Conservation (phyloP, 2,888 invertebrate genomes). For the Crossocerus cetratus region DNA sequence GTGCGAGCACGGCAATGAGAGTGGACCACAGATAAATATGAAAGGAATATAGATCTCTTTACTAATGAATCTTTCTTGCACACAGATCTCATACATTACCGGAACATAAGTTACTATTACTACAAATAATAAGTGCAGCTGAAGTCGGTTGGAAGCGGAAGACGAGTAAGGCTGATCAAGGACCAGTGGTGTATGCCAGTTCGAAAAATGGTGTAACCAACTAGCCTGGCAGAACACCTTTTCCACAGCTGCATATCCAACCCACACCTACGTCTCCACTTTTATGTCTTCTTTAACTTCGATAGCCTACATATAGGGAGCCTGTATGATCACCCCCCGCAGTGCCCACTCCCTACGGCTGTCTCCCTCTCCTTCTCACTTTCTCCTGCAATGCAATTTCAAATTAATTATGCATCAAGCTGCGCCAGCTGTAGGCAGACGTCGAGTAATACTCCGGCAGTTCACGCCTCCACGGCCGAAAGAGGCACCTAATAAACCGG, state of each 20-base stretch:
- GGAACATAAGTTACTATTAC: no score
- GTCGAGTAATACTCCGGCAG: slow-evolving; percentile 66
- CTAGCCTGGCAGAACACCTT: slow-evolving; percentile 23
- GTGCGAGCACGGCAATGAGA: no score
- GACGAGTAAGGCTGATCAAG: slow-evolving; percentile 1
- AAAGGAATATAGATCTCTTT: no score
- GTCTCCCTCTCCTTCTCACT: slow-evolving; percentile 14
- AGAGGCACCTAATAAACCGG: slow-evolving; percentile 73
- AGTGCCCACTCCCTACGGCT: background rate
- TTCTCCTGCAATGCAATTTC: slow-evolving; percentile 50
- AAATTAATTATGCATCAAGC: slow-evolving; percentile 61
- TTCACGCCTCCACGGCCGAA: slow-evolving; percentile 66
- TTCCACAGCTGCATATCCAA: background rate
- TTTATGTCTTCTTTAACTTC: slow-evolving; percentile 12
- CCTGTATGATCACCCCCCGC: background rate
- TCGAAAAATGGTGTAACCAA: slow-evolving; percentile 36
- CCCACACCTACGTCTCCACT: background rate
- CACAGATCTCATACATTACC: no score
- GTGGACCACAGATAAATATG: no score
- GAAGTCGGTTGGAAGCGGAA: no score
- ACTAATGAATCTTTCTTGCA: no score
- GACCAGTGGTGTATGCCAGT: slow-evolving; percentile 50
- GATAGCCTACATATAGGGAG: slow-evolving; percentile 28
- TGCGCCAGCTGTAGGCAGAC: slow-evolving; percentile 50
- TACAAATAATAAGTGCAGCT: no score